phyloP scores from a whole-genome alignment of 2,113 vertebrate species.

The Lophura nycthemera region DNA sequence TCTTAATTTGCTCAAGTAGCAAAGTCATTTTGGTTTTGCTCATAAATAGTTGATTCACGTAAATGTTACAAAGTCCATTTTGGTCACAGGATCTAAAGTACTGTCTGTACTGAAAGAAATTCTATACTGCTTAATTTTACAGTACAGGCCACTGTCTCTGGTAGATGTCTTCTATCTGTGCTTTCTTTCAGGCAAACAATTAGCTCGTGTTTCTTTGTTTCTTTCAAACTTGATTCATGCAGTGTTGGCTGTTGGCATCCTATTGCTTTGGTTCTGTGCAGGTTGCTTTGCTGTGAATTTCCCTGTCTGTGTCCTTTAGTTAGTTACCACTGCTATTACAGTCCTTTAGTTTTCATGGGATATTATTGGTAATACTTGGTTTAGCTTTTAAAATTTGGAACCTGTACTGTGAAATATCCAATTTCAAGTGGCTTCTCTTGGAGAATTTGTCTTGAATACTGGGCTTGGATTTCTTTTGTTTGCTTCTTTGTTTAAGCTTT shows the following conservation, averaged over 20 bases:
- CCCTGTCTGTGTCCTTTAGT: neutral
- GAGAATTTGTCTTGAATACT: neutral
- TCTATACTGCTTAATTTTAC: neutral
- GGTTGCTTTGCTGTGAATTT: neutral
- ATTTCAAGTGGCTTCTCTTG: neutral
- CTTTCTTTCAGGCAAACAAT: neutral
- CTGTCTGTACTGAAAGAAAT: neutral
- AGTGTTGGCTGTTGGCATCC: neutral
- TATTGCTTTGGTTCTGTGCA: neutral
- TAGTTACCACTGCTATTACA: neutral
- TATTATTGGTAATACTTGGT: neutral
- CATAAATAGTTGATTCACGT: neutral
- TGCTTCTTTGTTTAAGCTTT: neutral
- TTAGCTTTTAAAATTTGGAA: neutral
- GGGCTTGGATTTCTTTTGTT: neutral
- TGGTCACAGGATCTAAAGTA: neutral
- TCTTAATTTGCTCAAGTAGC: neutral
- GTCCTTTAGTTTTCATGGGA: neutral
- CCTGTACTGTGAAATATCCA: rapidly evolving
- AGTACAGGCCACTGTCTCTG: neutral
- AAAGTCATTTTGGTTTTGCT: neutral
- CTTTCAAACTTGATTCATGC: neutral
- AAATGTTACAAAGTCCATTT: neutral
- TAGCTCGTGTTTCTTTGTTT: neutral
- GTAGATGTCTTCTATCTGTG: neutral